phyloP scores from a whole-genome alignment of 2,113 vertebrate species.

The Lucifuga dentata region DNA sequence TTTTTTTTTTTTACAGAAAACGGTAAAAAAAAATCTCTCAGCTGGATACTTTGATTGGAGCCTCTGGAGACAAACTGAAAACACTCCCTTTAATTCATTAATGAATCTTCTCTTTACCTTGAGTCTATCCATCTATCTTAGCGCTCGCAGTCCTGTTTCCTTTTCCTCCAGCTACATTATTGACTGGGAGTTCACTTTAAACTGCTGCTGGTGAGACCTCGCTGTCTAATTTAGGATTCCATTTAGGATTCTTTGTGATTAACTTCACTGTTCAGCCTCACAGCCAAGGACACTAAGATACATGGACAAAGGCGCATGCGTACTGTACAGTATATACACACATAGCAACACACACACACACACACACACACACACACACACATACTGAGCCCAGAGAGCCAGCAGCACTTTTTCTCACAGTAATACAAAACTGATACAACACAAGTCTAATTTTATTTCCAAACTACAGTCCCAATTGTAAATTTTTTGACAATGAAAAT shows the following conservation, averaged over 20 bases:
- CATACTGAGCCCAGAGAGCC: conserved; percentile 2
- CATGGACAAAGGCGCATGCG: conserved; percentile 18
- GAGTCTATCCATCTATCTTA: conserved; percentile 20
- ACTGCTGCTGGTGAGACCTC: conserved; percentile 70
- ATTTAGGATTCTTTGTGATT: conserved; percentile 76
- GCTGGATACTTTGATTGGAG: not conserved
- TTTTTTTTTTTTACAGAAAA: not conserved
- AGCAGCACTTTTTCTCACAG: conserved; percentile 13
- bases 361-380: conserved; percentile 2
- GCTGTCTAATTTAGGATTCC: conserved; percentile 77
- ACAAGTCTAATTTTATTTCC: conserved; percentile 22
- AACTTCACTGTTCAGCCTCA: conserved; percentile 62
- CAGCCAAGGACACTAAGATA: conserved; percentile 60
- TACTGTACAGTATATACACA: too few species aligned
- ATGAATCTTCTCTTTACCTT: not conserved
- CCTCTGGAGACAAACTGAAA: not conserved
- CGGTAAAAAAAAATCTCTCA: not conserved
- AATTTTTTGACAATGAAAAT: too few species aligned
- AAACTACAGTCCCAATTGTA: not conserved
- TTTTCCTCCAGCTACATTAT: conserved; percentile 59
- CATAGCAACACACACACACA: not conserved
- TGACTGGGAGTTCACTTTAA: conserved; percentile 56
- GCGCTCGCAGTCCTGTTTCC: conserved; percentile 29
- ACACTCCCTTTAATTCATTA: not conserved
- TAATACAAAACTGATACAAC: not conserved